These are phyloP conservation scores for Mimumesa dahlbomi DNA, from an alignment of 2,888 invertebrate species.

Conservation along the genomic window DNA sequence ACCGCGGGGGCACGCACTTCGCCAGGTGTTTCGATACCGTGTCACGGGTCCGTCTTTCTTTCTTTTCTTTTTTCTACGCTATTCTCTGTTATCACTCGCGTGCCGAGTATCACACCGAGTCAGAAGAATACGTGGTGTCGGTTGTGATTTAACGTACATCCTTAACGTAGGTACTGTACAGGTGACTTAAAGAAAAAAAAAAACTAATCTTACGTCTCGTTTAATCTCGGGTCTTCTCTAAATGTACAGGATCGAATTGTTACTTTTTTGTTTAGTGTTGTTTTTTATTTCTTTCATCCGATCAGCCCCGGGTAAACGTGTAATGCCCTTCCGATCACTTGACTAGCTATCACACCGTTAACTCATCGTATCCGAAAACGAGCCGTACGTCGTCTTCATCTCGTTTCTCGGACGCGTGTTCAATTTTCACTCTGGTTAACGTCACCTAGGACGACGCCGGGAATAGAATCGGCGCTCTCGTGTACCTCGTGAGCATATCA, in stretches of 20 bases:
- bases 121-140: background rate
- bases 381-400: background rate
- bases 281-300: too few species aligned
- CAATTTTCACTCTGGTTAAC: constrained; percentile 1
- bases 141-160: background rate
- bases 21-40: too few species aligned
- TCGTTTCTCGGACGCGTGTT: background rate
- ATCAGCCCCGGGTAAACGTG: constrained; percentile 46
- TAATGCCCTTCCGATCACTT: constrained; percentile 62
- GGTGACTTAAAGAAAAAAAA: background rate
- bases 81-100: constrained; percentile 4
- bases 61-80: background rate
- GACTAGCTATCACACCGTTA: constrained; percentile 43
- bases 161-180: background rate
- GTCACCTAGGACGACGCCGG: constrained; percentile 23
- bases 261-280: too few species aligned
- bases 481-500: constrained; percentile 24
- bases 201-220: background rate
- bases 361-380: background rate
- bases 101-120: background rate
- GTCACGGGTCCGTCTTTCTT: background rate
- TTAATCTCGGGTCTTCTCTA: background rate
- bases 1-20: too few species aligned
- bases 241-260: constrained; percentile 7
- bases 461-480: constrained; percentile 36